These are phyloP conservation scores for Encarsia formosa DNA, from an alignment of 2,888 invertebrate genomes.

Conservation along the genomic window DNA sequence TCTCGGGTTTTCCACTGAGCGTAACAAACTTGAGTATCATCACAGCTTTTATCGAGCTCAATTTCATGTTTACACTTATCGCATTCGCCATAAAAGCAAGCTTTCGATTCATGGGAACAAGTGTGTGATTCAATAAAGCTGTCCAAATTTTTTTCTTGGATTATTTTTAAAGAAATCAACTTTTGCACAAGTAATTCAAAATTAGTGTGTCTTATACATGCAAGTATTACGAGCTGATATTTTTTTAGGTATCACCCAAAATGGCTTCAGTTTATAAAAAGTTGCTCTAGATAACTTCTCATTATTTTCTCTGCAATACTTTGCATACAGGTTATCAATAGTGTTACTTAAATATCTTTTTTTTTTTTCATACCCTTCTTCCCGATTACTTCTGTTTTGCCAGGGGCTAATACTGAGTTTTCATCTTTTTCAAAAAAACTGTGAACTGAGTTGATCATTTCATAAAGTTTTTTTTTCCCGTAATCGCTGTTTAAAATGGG, in stretches of 20 bases:
- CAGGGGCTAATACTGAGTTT: neutral
- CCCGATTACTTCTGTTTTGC: neutral
- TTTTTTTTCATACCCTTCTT: neutral
- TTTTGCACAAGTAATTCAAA: neutral
- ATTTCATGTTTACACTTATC: neutral
- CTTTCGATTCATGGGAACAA: neutral
- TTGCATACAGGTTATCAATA: neutral
- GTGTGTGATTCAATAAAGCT: neutral
- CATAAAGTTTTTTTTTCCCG: too few relatives aligned
- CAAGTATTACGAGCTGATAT: neutral
- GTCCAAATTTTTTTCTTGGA: neutral
- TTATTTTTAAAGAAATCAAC: neutral
- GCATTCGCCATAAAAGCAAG: constrained; percentile 2
- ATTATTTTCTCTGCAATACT: neutral
- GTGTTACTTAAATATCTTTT: neutral
- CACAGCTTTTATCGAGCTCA: neutral
- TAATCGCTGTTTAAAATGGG: too few relatives aligned
- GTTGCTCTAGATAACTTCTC: neutral
- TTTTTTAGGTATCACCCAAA: neutral
- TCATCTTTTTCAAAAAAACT: neutral
- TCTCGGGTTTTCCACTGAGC: constrained; percentile 6
- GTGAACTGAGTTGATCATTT: neutral
- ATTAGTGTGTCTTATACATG: neutral
- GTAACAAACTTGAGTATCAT: neutral
- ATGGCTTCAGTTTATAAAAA: constrained; percentile 3